Evolutionary conservation across 2,888 invertebrate genomes (phyloP).

Genomic region (Chymomyza amoena): DNA sequence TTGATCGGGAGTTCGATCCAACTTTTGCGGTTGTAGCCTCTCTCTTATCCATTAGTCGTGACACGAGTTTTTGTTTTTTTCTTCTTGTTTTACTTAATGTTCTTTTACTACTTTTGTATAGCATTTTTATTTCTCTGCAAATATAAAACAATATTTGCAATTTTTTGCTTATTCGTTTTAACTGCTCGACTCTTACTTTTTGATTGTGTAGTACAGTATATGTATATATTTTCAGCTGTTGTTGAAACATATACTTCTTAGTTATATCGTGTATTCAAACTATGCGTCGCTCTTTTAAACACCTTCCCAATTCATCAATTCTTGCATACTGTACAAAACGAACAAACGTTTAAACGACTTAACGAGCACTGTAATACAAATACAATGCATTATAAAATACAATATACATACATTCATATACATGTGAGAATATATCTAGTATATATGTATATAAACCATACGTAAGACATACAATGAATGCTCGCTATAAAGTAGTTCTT

Average conservation of each 20-base stretch:
- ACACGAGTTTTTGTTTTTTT: neutral
- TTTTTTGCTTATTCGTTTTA: neutral
- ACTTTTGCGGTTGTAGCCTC: slow-evolving; percentile 32
- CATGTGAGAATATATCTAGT: neutral
- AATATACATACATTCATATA: neutral
- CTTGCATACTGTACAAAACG: neutral
- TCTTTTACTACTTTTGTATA: slow-evolving; percentile 26
- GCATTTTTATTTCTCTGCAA: slow-evolving; percentile 9
- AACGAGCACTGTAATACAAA: slow-evolving; percentile 33
- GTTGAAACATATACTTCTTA: neutral
- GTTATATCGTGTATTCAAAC: too few relatives aligned
- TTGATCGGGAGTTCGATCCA: slow-evolving; percentile 43
- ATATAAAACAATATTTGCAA: neutral
- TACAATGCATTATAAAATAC: slow-evolving; percentile 21
- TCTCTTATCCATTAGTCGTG: slow-evolving; percentile 11
- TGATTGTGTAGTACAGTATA: neutral
- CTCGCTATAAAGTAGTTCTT: neutral
- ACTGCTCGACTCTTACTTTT: neutral
- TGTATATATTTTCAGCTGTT: neutral
- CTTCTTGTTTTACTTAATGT: slow-evolving; percentile 1
- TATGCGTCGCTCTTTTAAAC: slow-evolving; percentile 19
- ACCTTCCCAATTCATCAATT: slow-evolving; percentile 14
- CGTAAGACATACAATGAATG: slow-evolving; percentile 5
- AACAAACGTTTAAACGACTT: slow-evolving; percentile 33
- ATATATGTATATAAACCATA: neutral